Conservation (phyloP, 1,140 invertebrate genomes). For the Mylabris phalerata region DNA sequence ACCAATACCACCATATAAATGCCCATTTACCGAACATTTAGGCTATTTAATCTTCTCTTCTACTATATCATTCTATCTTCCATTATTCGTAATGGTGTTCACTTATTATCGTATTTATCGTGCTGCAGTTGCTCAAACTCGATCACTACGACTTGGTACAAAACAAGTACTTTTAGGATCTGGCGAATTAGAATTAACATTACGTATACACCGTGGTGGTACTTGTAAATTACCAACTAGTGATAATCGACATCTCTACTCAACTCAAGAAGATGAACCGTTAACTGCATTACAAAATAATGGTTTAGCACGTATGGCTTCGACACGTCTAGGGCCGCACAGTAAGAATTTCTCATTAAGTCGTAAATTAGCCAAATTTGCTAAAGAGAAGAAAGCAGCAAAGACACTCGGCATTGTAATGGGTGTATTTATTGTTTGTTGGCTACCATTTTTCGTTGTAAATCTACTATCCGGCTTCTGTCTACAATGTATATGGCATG, state of each 20-base stretch:
- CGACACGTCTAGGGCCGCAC: constrained; percentile 45
- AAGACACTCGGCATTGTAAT: constrained; percentile 91
- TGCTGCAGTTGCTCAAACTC: constrained; percentile 87
- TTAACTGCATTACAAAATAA: constrained; percentile 67
- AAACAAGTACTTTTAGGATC: constrained; percentile 78
- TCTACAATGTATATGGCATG: constrained; percentile 76
- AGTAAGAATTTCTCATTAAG: constrained; percentile 83
- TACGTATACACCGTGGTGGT: constrained; percentile 84
- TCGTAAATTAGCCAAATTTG: constrained; percentile 84
- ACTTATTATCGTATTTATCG: constrained; percentile 93
- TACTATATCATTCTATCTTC: constrained; percentile 95
- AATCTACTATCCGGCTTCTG: constrained; percentile 90
- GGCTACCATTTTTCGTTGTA: constrained; percentile 97
- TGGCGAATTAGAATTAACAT: constrained; percentile 74
- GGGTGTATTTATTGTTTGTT: constrained; percentile 98
- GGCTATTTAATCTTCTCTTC: constrained; percentile 91
- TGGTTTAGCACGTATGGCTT: constrained; percentile 57
- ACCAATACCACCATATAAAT: constrained; percentile 69
- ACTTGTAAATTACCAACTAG: constrained; percentile 48
- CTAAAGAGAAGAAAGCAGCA: constrained; percentile 93
- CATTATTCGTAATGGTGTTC: constrained; percentile 96
- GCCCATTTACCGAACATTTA: constrained; percentile 86
- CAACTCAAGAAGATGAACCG: constrained; percentile 56
- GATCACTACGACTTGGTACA: constrained; percentile 79
- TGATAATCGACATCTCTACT: constrained; percentile 35